Percentiles rank a stretch among this genome's conserved stretches.
Evolutionary conservation across 2,797 vertebrate genomes (phyloP).

Genomic region (Spinibarbus caldwelli): DNA sequence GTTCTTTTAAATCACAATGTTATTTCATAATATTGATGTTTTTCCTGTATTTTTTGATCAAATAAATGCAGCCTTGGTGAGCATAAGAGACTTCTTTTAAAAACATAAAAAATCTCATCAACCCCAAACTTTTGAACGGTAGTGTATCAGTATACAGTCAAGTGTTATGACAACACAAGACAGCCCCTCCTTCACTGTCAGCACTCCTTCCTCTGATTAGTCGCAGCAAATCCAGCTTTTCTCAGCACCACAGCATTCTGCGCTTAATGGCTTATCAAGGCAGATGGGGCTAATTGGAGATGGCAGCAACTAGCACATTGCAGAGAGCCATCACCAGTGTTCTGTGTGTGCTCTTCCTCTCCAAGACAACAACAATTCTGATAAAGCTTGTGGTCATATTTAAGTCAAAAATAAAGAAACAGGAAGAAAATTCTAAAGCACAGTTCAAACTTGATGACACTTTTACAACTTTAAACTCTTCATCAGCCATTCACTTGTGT

Average conservation of each 20-base stretch:
- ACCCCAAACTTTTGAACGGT: neutral
- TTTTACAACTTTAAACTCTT: neutral
- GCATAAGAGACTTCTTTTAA: neutral
- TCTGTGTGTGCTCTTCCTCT: constrained; percentile 60
- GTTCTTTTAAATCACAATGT: neutral
- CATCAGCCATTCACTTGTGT: neutral
- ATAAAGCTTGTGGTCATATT: neutral
- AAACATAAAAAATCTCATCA: neutral
- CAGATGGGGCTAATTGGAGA: constrained; percentile 76
- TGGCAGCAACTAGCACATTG: constrained; percentile 61
- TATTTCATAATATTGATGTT: neutral
- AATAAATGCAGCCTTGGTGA: neutral
- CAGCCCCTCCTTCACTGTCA: constrained; percentile 33
- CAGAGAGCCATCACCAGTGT: constrained; percentile 51
- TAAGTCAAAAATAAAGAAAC: no score
- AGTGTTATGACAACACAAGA: constrained; percentile 48
- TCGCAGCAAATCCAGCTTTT: constrained; percentile 77
- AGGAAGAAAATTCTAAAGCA: neutral
- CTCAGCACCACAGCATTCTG: constrained; percentile 63
- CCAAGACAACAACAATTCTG: constrained; percentile 34
- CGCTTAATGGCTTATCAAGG: constrained; percentile 74
- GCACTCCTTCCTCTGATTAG: constrained; percentile 58
- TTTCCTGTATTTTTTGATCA: neutral
- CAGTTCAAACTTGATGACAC: neutral
- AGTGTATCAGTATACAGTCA: constrained; percentile 18